These are phyloP conservation scores for Cydia splendana DNA, from an alignment of 1,140 invertebrate species.

Conservation along the genomic window DNA sequence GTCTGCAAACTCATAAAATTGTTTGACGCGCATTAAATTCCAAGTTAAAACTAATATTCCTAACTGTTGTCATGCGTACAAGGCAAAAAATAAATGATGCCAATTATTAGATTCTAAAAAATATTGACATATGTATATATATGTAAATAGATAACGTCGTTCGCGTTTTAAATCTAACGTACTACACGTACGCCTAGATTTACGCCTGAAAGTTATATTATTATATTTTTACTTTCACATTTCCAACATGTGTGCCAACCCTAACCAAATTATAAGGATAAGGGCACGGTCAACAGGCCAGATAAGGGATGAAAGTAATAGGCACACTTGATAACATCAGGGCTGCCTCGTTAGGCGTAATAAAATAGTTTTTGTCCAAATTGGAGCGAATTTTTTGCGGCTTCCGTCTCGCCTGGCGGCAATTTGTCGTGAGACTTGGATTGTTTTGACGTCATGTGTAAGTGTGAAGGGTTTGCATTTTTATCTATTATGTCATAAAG, in stretches of 20 bases:
- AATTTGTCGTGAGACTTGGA: conserved; percentile 63
- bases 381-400: conserved; percentile 71
- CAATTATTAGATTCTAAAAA: too few relatives aligned
- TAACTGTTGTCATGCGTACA: too few relatives aligned
- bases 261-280: conserved; percentile 67
- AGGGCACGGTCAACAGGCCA: conserved; percentile 54
- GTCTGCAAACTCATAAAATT: too few relatives aligned
- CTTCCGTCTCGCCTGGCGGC: conserved; percentile 58
- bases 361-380: conserved; percentile 67
- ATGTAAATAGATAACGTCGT: too few relatives aligned
- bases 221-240: conserved; percentile 22
- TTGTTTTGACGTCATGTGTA: conserved; percentile 34
- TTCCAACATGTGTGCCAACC: conserved; percentile 56
- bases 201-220: background rate
- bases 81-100: too few relatives aligned
- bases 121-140: too few relatives aligned
- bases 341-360: conserved; percentile 69
- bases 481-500: conserved; percentile 9
- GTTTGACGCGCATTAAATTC: too few relatives aligned
- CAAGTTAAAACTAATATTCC: too few relatives aligned
- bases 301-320: conserved; percentile 78
- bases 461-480: conserved; percentile 12
- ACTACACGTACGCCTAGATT: too few relatives aligned
- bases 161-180: too few relatives aligned
- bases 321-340: conserved; percentile 63